Evolutionary conservation across 2,888 invertebrate genomes (phyloP).

Genomic region (Plusia festucae): DNA sequence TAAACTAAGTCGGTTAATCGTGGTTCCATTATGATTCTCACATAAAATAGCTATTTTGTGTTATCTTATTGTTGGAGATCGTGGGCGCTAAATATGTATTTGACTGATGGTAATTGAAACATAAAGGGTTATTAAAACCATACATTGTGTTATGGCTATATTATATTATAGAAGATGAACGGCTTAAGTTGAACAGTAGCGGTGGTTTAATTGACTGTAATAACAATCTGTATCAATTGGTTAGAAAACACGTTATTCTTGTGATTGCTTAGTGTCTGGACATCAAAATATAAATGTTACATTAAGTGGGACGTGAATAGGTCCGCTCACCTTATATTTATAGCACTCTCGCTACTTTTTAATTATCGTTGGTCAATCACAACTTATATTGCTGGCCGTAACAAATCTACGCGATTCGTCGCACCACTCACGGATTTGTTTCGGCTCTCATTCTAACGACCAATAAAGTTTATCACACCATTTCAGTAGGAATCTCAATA

Average conservation of each 20-base stretch:
- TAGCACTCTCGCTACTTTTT: constrained; percentile 80
- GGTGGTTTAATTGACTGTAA: constrained; percentile 40
- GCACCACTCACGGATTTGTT: constrained; percentile 78
- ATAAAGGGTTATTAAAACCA: constrained; percentile 51
- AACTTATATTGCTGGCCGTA: constrained; percentile 70
- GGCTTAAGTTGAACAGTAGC: constrained; percentile 54
- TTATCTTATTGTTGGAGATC: constrained; percentile 56
- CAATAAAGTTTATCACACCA: constrained; percentile 87
- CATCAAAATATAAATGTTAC: constrained; percentile 31
- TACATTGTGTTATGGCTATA: constrained; percentile 32
- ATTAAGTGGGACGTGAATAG: constrained; percentile 44
- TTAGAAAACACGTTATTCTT: constrained; percentile 36
- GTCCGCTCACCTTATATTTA: constrained; percentile 63
- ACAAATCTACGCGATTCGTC: constrained; percentile 78
- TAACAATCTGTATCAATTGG: constrained; percentile 44
- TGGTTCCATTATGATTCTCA: constrained; percentile 70
- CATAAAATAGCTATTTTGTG: constrained; percentile 62
- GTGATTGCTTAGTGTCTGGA: constrained; percentile 35
- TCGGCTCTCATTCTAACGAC: constrained; percentile 81
- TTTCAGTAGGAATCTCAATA: constrained; percentile 84
- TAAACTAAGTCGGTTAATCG: constrained; percentile 77
- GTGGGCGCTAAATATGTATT: constrained; percentile 5
- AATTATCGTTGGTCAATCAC: constrained; percentile 83
- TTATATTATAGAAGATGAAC: constrained; percentile 49
- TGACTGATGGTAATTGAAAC: constrained; percentile 61